Conservation (phyloP, 2,888 invertebrate genomes). For the Drosophila pseudotalamancana region DNA sequence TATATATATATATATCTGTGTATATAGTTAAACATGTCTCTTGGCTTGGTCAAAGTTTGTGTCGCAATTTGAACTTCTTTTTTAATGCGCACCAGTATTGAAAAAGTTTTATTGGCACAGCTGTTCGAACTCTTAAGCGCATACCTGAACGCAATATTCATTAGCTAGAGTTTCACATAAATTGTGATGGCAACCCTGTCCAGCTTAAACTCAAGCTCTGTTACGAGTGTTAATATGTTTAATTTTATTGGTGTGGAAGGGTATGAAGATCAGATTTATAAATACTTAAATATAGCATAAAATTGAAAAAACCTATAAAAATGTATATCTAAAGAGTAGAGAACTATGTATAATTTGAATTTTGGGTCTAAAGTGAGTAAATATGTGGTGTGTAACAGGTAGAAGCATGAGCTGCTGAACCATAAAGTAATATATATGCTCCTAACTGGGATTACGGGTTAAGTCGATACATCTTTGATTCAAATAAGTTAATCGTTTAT, state of each 20-base stretch:
- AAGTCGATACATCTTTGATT: too few relatives aligned
- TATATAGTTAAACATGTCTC: conserved; percentile 9
- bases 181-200: not conserved
- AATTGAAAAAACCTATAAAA: too few relatives aligned
- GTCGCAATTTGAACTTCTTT: conserved; percentile 54
- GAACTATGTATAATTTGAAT: too few relatives aligned
- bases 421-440: not conserved
- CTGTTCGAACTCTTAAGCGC: conserved; percentile 27
- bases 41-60: conserved; percentile 65
- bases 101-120: conserved; percentile 77
- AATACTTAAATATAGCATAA: too few relatives aligned
- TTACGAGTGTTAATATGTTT: too few relatives aligned
- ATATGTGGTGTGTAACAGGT: too few relatives aligned
- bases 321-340: too few relatives aligned
- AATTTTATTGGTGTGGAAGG: too few relatives aligned
- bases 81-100: conserved; percentile 66
- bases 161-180: conserved; percentile 42
- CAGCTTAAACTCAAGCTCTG: not conserved
- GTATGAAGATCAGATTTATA: too few relatives aligned
- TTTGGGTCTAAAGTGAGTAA: too few relatives aligned
- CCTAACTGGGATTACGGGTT: not conserved
- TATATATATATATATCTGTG: not conserved
- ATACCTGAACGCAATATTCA: conserved; percentile 54
- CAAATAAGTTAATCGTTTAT: too few relatives aligned
- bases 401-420: too few relatives aligned